phyloP scores from a whole-genome alignment of 1,140 invertebrate genomes.

The Cydia fagiglandana region DNA sequence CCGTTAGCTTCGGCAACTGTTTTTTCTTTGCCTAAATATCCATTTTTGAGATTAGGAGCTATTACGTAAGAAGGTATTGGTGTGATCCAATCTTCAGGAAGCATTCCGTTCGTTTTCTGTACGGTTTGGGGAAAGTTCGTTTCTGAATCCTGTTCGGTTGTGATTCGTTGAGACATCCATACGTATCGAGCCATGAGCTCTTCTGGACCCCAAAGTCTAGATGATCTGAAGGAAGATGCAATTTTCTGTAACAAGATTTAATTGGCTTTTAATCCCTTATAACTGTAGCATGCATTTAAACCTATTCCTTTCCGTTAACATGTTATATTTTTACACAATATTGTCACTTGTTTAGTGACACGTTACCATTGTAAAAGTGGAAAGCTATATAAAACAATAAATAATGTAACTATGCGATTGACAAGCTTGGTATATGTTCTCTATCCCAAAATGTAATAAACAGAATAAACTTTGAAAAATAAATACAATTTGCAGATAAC shows the following conservation, averaged over 20 bases:
- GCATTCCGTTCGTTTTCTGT: constrained; percentile 54
- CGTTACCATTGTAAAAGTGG: too few species aligned
- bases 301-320: too few species aligned
- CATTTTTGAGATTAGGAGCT: constrained; percentile 49
- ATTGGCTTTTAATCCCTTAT: not conserved
- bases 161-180: constrained; percentile 70
- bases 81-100: constrained; percentile 55
- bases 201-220: constrained; percentile 70
- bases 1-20: constrained; percentile 43
- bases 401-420: too few species aligned
- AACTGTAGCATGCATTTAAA: too few species aligned
- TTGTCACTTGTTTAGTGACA: too few species aligned
- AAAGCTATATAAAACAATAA: too few species aligned
- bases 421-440: too few species aligned
- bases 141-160: constrained; percentile 57
- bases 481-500: constrained; percentile 33
- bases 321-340: too few species aligned
- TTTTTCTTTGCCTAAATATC: constrained; percentile 45
- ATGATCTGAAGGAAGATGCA: constrained; percentile 64
- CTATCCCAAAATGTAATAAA: too few species aligned
- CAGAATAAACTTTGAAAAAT: too few species aligned
- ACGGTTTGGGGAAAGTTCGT: constrained; percentile 56
- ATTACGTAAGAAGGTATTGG: constrained; percentile 53
- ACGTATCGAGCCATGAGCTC: constrained; percentile 68
- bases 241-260: constrained; percentile 63